Evolutionary conservation across 1,140 invertebrate genomes (phyloP), one percentile per base, ranked within the genome.

Genomic region (Tenebrio molitor): DNA sequence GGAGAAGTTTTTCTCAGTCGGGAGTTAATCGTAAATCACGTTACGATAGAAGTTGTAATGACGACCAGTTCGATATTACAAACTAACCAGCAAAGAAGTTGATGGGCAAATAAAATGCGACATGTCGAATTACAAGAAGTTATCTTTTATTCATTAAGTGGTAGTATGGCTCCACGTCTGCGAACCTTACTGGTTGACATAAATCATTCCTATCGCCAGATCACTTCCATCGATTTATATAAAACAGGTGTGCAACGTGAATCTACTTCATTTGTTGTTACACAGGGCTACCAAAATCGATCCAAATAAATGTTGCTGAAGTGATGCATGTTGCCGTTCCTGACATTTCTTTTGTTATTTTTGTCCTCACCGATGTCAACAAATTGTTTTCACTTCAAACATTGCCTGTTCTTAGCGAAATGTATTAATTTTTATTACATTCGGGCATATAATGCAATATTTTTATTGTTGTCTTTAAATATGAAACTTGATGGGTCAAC

Each of bases 101-200:
- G 62, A 19, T 36, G 17, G 39, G 25, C 23, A 39, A 29, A 63
- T 63, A 63, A 63, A 63, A 39, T 39, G 62, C n/a, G 17, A 36
- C 33, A 65, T 65, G 25, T 65, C 62, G 33, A 65, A 65, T 65
- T 65, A 41, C 62, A 39, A 65, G 33, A 65, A 41, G 33, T 14
- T 36, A 65, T 65, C 62, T 65, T 65, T 65, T 65, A 65, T 65
- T 65, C 62, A 65, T 65, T 17, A 65, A 65, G 29, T 63, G 7
- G 10, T 42, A 7, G 41, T 42, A 42, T 42, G 41, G 41, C 44
- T 50, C 16, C n/a, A 21, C 6, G 44, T 21, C 44, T 17, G 44
- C 17, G 42, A 44, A 29, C 25, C 25, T 29, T 29, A 29, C 25
- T 16, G 14, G 42, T 50, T 15, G 8, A 50, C n/a, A 50, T 50